These are phyloP conservation scores for Sacculina carcini DNA, from an alignment of 2,888 invertebrate genomes.

Conservation along the genomic window DNA sequence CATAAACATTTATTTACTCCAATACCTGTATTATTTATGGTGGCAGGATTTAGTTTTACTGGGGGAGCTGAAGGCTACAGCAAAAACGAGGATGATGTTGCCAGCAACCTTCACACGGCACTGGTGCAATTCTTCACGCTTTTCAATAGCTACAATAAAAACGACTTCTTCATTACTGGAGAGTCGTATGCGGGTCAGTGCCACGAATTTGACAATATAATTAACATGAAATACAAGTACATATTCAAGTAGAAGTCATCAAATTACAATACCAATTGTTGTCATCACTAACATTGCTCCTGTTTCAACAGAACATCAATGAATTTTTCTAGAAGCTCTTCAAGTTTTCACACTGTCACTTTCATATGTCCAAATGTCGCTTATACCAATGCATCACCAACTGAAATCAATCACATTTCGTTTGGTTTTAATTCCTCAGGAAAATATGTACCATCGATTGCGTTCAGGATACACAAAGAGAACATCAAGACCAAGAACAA, in stretches of 20 bases:
- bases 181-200: constrained; percentile 67
- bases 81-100: constrained; percentile 48
- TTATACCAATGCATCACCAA: no score
- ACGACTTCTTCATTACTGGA: constrained; percentile 62
- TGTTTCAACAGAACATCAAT: no score
- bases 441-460: constrained; percentile 47
- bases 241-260: no score
- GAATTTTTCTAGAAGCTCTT: no score
- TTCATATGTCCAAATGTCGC: no score
- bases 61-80: constrained; percentile 46
- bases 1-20: no score
- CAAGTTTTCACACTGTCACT: no score
- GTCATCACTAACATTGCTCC: no score
- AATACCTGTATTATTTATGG: no score
- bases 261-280: no score
- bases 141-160: constrained; percentile 43
- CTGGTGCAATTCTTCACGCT: constrained; percentile 54
- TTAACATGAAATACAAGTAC: no score
- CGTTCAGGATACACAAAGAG: constrained; percentile 39
- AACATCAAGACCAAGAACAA: constrained; percentile 30
- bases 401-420: constrained; percentile 1
- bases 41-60: constrained; percentile 60
- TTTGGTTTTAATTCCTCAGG: constrained; percentile 21
- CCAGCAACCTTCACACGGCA: constrained; percentile 45
- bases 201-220: no score